Evolutionary conservation across 2,797 vertebrate genomes (phyloP).

Genomic region (Danio aesculapii): DNA sequence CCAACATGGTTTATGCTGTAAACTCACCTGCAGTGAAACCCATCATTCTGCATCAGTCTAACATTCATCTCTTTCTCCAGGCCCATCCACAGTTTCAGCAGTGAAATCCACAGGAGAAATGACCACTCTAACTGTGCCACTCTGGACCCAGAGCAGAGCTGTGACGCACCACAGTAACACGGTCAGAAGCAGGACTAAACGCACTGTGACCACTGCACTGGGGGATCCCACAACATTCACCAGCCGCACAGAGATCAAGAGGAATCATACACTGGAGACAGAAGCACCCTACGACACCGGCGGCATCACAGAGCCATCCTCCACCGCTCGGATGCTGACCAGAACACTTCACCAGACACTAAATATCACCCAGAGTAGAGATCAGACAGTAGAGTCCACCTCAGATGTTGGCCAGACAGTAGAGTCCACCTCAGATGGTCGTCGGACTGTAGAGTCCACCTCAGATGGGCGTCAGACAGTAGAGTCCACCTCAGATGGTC

Average conservation of each 20-base stretch:
- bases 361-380: neutral
- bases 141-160: neutral
- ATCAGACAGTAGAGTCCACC: neutral
- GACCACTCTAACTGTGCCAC: conserved; percentile 20
- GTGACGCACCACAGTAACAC: conserved; percentile 28
- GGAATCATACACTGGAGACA: conserved; percentile 6
- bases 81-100: conserved; percentile 50
- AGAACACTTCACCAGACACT: neutral
- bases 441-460: no score
- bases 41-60: neutral
- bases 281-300: neutral
- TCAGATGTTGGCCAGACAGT: no score
- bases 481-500: no score
- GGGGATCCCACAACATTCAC: neutral
- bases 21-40: no score
- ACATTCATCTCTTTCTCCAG: conserved; percentile 58
- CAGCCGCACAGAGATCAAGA: neutral
- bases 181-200: conserved; percentile 58
- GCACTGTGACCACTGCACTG: conserved; percentile 37
- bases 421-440: no score
- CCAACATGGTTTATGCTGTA: neutral
- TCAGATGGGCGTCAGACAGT: no score
- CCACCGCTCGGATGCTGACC: conserved; percentile 20
- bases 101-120: conserved; percentile 23
- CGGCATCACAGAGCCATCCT: neutral